A percentile compares a stretch with the other conserved stretches of the same genome.
Evolutionary conservation across 2,113 vertebrate species (phyloP).

Genomic region (Phalacrocorax aristotelis): DNA sequence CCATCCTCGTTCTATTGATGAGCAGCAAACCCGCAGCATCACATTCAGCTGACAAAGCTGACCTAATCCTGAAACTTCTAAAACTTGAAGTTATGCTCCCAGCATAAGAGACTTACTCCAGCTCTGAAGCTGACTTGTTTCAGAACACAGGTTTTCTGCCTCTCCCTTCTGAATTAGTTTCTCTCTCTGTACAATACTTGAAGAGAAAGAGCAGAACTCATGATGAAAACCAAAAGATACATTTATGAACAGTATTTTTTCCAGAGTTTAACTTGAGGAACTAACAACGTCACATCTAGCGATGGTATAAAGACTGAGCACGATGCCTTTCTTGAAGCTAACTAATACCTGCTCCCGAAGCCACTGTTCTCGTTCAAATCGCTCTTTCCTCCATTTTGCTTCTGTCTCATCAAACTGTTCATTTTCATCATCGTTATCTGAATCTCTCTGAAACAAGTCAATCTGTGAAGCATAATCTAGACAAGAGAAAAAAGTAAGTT

Average conservation of each 20-base stretch:
- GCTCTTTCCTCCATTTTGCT: slow-evolving; percentile 86
- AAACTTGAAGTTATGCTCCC: background rate
- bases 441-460: slow-evolving; percentile 76
- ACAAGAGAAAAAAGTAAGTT: background rate
- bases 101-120: background rate
- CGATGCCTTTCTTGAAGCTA: background rate
- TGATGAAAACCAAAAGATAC: background rate
- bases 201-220: background rate
- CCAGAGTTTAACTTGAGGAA: background rate
- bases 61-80: background rate
- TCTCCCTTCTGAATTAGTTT: background rate
- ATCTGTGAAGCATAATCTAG: slow-evolving; percentile 78
- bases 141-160: background rate
- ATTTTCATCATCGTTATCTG: slow-evolving; percentile 79
- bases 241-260: background rate
- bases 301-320: background rate
- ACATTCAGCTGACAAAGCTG: background rate
- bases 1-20: background rate
- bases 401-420: slow-evolving; percentile 86
- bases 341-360: slow-evolving; percentile 86
- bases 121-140: background rate
- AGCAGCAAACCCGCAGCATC: background rate
- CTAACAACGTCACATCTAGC: background rate
- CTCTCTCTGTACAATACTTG: background rate
- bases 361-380: slow-evolving; percentile 94